Evolutionary conservation across 2,888 invertebrate genomes (phyloP).

Genomic region (Quadroppia sp.): DNA sequence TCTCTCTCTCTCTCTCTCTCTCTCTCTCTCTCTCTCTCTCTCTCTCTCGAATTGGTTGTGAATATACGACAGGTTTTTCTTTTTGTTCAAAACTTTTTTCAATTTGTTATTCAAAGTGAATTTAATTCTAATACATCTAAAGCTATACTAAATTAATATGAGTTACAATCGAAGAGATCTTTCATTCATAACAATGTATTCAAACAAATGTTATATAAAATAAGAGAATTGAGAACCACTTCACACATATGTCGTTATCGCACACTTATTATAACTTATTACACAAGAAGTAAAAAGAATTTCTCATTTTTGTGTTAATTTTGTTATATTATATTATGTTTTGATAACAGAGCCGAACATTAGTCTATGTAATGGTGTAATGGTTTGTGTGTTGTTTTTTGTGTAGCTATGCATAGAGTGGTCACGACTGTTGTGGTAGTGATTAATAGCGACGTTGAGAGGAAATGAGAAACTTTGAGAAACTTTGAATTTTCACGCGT

Average conservation of each 20-base stretch:
- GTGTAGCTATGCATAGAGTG: slow-evolving; percentile 25
- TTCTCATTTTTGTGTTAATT: slow-evolving; percentile 20
- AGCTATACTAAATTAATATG: slow-evolving; percentile 26
- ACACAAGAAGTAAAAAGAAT: background rate
- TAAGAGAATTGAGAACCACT: slow-evolving; percentile 8
- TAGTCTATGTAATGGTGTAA: background rate
- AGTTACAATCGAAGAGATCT: background rate
- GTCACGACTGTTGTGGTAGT: slow-evolving; percentile 32
- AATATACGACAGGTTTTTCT: background rate
- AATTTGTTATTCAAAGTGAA: background rate
- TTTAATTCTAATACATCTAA: background rate
- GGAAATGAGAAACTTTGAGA: slow-evolving; percentile 27
- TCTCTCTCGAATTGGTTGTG: background rate
- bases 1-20: slow-evolving; percentile 2
- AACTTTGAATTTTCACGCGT: slow-evolving; percentile 36
- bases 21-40: background rate
- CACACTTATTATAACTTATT: background rate
- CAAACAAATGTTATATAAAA: slow-evolving; percentile 14
- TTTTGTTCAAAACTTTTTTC: background rate
- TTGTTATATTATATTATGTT: background rate
- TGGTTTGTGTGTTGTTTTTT: background rate
- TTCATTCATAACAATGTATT: background rate
- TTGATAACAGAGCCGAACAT: background rate
- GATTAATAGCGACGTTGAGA: slow-evolving; percentile 31
- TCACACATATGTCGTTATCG: slow-evolving; percentile 17